phyloP scores from a whole-genome alignment of 2,797 vertebrate species.

The Eospalax fontanierii region DNA sequence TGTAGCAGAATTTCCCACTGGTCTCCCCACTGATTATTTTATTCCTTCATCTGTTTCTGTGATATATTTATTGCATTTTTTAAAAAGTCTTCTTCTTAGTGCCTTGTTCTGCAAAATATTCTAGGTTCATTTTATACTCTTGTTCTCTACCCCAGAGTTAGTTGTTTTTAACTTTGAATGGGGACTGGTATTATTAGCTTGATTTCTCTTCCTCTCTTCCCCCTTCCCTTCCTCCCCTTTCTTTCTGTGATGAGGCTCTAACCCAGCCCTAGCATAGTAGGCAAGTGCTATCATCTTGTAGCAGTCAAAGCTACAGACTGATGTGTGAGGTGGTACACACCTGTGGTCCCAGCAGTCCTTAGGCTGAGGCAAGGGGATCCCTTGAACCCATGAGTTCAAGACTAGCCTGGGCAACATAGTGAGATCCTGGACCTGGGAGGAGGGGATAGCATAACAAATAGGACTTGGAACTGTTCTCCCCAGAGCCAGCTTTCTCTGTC shows the following conservation, averaged over 20 bases:
- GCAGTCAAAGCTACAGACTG: background rate
- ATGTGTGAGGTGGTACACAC: no score
- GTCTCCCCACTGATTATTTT: accelerated
- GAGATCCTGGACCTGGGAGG: background rate
- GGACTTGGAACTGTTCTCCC: no score
- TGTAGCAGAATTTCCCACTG: no score
- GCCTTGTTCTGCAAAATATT: background rate
- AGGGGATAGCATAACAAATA: background rate
- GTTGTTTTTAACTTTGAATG: background rate
- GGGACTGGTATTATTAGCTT: background rate
- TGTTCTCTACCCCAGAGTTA: background rate
- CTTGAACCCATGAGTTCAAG: background rate
- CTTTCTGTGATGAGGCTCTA: background rate
- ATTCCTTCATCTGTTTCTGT: background rate
- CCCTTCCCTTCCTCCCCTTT: background rate
- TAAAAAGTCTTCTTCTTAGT: background rate
- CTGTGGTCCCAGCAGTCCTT: background rate
- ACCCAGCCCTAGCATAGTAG: no score
- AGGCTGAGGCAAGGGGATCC: background rate
- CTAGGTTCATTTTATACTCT: background rate
- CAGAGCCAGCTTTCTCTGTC: background rate
- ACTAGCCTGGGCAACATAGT: background rate
- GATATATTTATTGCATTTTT: background rate
- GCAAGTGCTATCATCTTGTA: background rate
- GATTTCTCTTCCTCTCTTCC: background rate